Evolutionary conservation across 2,888 invertebrate genomes (phyloP), one percentile per base, ranked within the genome.

Genomic region (Pollenia amentaria): DNA sequence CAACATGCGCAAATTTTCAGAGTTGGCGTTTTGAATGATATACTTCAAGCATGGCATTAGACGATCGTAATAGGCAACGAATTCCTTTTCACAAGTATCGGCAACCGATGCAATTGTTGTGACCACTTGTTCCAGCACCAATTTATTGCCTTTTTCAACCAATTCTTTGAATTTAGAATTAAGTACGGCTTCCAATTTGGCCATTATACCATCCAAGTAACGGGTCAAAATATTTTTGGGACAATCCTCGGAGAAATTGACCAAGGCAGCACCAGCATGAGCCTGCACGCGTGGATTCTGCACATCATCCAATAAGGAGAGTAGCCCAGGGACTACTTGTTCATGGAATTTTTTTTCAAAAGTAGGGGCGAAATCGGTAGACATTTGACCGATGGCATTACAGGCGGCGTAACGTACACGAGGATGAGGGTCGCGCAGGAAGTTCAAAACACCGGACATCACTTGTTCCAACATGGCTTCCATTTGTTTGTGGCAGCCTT

Each of bases 171-270:
- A 98, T 94, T 99, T 99, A 38, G 97, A 95, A 78, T 96, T 97
- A 57, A 99, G 94, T 88, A 99, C 97, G 1, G 95, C 95, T 94
- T 98, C 98, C 85, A 99, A 95, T 93, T 98, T 98, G 78, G 94
- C 94, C 96, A 99, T 98, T 89, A 99, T 96, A 29, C 96, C 96
- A 90, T 98, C 97, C 87, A 99, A 95, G 93, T 99, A 99, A 88
- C 96, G 96, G 11, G 96, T 96, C 87, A 99, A 94, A 89, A 99
- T 98, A 90, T 96, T 95, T 93, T 99, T 99, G 0, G 99, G 99
- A 93, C 99, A 99, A 93, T 99, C 99, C 94, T 99, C 99, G 91
- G 98, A 98, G 94, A 99, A 99, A 94, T 99, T 99, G 1, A 99
- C 99, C 88, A 99, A 95, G 67, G 99, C 99, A 73, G 99, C 99